These are phyloP conservation scores for Pseudanteris insignis DNA, from an alignment of 2,888 invertebrate genomes.

Conservation along the genomic window DNA sequence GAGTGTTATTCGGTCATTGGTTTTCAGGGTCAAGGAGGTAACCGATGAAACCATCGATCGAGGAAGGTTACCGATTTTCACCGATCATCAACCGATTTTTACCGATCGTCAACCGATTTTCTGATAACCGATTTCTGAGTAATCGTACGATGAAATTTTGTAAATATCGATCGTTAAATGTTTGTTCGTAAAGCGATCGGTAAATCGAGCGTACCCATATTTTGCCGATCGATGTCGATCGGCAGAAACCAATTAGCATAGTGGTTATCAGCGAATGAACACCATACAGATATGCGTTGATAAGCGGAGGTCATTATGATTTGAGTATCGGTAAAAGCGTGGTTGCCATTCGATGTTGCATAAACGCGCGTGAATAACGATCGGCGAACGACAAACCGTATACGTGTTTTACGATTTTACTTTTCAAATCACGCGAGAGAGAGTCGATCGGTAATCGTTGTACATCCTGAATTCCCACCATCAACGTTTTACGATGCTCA, in stretches of 20 bases:
- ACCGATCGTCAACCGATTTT: no score
- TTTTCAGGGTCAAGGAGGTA: conserved; percentile 36
- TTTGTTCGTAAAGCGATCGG: no score
- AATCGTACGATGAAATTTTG: no score
- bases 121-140: no score
- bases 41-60: no score
- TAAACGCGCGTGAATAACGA: conserved; percentile 40
- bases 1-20: conserved; percentile 18
- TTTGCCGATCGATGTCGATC: conserved; percentile 9
- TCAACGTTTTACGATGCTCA: no score
- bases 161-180: no score
- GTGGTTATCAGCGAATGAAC: conserved; percentile 48
- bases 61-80: background rate
- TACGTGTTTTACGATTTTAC: no score
- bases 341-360: conserved; percentile 38
- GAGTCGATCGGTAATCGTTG: no score
- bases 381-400: conserved; percentile 3
- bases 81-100: no score
- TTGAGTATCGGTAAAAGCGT: conserved; percentile 18
- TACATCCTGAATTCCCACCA: no score
- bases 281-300: conserved; percentile 16
- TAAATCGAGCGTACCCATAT: background rate
- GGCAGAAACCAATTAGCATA: conserved; percentile 50
- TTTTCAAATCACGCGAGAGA: no score
- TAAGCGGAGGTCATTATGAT: conserved; percentile 20